These are phyloP conservation scores for Pseudomyrmex dendroicus DNA, from an alignment of 1,140 invertebrate species.

Conservation along the genomic window DNA sequence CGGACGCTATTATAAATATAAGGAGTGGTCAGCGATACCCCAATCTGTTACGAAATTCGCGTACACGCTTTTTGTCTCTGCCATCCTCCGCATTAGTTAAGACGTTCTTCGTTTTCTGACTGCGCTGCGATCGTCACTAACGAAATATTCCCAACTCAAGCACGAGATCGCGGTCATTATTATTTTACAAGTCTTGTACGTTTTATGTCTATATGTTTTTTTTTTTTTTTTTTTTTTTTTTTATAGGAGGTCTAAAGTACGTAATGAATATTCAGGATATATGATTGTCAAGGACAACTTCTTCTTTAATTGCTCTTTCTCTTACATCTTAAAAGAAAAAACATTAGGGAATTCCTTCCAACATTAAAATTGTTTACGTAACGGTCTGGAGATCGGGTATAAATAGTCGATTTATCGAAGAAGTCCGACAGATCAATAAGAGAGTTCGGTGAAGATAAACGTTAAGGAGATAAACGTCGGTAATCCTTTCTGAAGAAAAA, in stretches of 20 bases:
- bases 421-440: background rate
- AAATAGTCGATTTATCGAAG: slow-evolving; percentile 11
- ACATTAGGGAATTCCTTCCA: background rate
- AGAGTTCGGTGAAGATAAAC: too few species aligned
- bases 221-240: background rate
- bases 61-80: slow-evolving; percentile 55
- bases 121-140: slow-evolving; percentile 1
- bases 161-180: background rate
- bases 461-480: background rate
- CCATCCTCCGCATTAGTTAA: slow-evolving; percentile 62
- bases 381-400: slow-evolving; percentile 12
- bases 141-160: background rate
- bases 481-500: background rate
- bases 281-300: slow-evolving; percentile 13
- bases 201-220: background rate
- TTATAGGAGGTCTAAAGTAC: background rate
- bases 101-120: background rate
- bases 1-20: slow-evolving; percentile 69
- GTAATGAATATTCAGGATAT: slow-evolving; percentile 10
- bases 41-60: slow-evolving; percentile 67
- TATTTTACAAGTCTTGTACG: background rate
- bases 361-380: background rate
- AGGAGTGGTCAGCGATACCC: slow-evolving; percentile 68
- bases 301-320: background rate
- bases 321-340: background rate